phyloP scores from a whole-genome alignment of 2,888 invertebrate genomes.

The Endomychus coccineus region DNA sequence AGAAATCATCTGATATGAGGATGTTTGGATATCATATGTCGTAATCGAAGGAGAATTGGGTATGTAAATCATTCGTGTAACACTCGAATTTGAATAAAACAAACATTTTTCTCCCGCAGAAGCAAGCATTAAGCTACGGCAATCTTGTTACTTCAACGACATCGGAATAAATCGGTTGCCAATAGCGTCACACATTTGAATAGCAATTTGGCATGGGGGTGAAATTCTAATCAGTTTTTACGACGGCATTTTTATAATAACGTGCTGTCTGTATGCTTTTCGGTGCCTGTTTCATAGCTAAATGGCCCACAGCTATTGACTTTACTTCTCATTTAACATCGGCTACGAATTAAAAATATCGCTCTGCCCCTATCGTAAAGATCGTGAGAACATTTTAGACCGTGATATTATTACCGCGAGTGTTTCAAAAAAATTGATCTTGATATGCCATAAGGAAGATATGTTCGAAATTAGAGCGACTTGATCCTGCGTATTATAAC shows the following conservation, averaged over 20 bases:
- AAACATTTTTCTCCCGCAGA: conserved; percentile 41
- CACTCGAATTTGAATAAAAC: conserved; percentile 43
- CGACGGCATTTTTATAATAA: conserved; percentile 42
- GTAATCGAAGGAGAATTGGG: too few relatives aligned
- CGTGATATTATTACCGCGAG: too few relatives aligned
- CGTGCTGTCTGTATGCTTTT: conserved; percentile 34
- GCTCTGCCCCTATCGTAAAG: too few relatives aligned
- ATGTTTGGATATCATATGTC: too few relatives aligned
- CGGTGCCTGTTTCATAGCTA: conserved; percentile 26
- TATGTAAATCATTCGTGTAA: conserved; percentile 37
- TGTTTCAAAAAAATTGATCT: too few relatives aligned
- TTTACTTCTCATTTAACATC: conserved; percentile 15
- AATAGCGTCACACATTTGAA: conserved; percentile 45
- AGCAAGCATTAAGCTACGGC: conserved; percentile 34
- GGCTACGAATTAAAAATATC: conserved; percentile 11
- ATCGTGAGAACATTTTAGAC: background rate
- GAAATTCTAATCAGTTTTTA: conserved; percentile 46
- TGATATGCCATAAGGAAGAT: too few relatives aligned
- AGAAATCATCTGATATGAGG: too few relatives aligned
- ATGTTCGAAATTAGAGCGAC: too few relatives aligned
- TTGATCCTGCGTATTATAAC: too few relatives aligned
- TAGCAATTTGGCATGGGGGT: conserved; percentile 43
- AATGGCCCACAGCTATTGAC: conserved; percentile 22
- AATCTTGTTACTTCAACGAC: conserved; percentile 43
- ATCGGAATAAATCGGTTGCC: conserved; percentile 44